These are phyloP conservation scores for Ooceraea biroi DNA, from an alignment of 1,140 invertebrate genomes.

Conservation along the genomic window DNA sequence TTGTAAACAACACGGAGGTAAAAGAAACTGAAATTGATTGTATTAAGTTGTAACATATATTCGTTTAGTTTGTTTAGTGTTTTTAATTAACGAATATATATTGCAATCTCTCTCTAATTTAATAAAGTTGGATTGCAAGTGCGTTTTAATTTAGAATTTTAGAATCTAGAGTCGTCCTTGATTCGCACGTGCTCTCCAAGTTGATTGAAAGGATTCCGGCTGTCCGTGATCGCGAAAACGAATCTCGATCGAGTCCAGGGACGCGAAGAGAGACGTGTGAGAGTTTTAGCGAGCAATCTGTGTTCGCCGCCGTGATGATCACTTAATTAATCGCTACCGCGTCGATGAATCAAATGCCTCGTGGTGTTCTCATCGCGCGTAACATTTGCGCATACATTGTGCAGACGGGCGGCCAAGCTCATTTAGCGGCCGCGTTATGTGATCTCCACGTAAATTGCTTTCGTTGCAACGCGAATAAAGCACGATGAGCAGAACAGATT, in stretches of 20 bases:
- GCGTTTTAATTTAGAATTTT: too few species aligned
- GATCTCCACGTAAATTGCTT: conserved; percentile 51
- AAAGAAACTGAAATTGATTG: too few species aligned
- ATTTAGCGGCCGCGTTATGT: conserved; percentile 43
- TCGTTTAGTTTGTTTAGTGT: too few species aligned
- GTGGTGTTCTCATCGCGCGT: background rate
- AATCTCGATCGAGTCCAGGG: background rate
- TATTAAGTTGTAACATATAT: too few species aligned
- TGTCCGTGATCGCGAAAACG: background rate
- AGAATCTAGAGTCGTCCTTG: too few species aligned
- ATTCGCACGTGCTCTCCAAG: background rate
- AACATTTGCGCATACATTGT: conserved; percentile 31
- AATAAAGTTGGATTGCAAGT: too few species aligned
- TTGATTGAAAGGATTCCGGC: background rate
- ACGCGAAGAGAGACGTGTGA: background rate
- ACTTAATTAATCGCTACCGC: background rate
- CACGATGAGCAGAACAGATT: conserved; percentile 32
- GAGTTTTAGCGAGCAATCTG: background rate
- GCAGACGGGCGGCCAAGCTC: background rate
- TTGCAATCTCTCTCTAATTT: too few species aligned
- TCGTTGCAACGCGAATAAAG: conserved; percentile 26
- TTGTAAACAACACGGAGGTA: too few species aligned
- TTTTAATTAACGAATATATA: too few species aligned
- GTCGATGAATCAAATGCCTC: conserved; percentile 14
- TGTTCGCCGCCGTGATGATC: background rate